Evolutionary conservation across 2,113 vertebrate species (phyloP).

Genomic region (Melanerpes aurifrons): DNA sequence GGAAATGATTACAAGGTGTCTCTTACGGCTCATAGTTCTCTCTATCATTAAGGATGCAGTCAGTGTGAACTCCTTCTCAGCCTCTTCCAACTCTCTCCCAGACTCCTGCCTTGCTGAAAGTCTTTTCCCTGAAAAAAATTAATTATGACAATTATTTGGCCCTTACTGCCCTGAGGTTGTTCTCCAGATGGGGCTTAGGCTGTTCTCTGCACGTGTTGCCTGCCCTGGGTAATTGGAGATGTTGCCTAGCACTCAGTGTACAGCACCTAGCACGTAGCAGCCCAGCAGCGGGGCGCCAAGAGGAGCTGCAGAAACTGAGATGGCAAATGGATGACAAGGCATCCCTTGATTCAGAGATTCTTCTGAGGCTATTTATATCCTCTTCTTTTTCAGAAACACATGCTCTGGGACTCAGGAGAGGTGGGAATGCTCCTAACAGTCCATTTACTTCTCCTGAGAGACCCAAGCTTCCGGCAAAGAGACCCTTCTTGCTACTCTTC

Average conservation of each 20-base stretch:
- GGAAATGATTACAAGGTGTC: not conserved
- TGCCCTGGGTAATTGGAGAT: not conserved
- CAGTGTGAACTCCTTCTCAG: not conserved
- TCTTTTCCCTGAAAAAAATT: not conserved
- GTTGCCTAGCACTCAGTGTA: not conserved
- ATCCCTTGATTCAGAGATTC: not conserved
- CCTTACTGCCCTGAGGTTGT: not conserved
- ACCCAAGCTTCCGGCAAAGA: not conserved
- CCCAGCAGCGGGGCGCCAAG: accelerated
- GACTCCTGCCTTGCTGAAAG: not conserved
- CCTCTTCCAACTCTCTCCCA: not conserved
- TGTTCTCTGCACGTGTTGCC: accelerated
- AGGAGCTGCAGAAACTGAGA: not conserved
- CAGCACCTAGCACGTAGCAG: not conserved
- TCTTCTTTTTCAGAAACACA: constrained; percentile 6
- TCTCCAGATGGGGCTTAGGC: accelerated
- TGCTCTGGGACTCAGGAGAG: not conserved
- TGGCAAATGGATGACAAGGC: accelerated
- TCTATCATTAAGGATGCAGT: not conserved
- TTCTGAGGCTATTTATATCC: not conserved
- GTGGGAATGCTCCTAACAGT: not conserved
- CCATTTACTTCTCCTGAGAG: not conserved
- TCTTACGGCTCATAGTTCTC: not conserved
- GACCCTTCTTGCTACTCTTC: not conserved
- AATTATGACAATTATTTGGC: not conserved